Base-by-base conservation (phyloP, 2,113 vertebrate species). In the Halichoerus grypus region DNA sequence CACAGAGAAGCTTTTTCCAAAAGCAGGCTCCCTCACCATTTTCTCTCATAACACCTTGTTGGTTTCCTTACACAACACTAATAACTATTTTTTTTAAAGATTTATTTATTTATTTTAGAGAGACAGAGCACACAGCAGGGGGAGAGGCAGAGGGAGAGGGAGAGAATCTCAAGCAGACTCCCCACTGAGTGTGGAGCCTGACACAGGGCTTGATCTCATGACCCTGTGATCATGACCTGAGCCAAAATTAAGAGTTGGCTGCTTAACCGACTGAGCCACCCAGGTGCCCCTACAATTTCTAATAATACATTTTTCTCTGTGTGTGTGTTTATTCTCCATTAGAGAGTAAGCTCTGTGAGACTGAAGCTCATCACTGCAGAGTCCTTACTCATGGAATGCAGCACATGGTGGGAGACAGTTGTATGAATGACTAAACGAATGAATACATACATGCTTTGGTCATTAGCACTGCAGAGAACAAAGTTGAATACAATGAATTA, bases 281-380 rank as follows among this genome's bases (percentile, higher is more conserved):
- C 33, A 69, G 65, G 16, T n/a, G 18, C 16, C 33, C n/a, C 15
- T 55, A 39, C 9, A 72, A 72, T 72, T 55, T 72, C 14, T 88
- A 72, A 55, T 13, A 55, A 31, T 26, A 15, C 3, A 1, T 59
- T 39, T 59, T 82, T 82, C 53, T 57, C 3, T 51, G 14, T 51
- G 16, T 87, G 5, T 53, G 76, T 71, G 81, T 91, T 91, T 36
- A 46, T 57, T 85, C 49, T 72, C 26, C 55, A 49, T 36, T 24
- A 94, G 31, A 72, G 36, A 77, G n/a, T 61, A 77, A 90, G 26
- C 24, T 96, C 53, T 71, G n/a, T 94, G 88, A 79, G 24, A 83
- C 53, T 42, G 63, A 55, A 63, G 26, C 53, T 91, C 42, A n/a
- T 80, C 28, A 55, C 26, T 65, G 22, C 18, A 63, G 21, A 5